phyloP scores from a whole-genome alignment of 2,113 vertebrate genomes.

The Ammodytes dubius region DNA sequence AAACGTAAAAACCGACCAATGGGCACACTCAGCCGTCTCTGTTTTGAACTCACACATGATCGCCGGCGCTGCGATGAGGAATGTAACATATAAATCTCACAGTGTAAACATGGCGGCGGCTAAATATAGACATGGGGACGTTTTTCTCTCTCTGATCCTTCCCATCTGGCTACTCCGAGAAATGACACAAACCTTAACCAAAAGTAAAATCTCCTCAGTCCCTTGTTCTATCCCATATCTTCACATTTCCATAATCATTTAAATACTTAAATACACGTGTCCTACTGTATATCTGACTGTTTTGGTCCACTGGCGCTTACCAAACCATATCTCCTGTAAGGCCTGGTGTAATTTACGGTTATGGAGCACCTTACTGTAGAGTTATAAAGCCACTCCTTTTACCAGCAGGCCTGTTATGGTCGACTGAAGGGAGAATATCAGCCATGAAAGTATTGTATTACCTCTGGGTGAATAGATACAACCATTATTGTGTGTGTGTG shows the following conservation, averaged over 20 bases:
- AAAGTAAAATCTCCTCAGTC: not conserved
- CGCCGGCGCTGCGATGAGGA: constrained; percentile 28
- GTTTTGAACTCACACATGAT: not conserved
- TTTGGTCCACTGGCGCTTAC: constrained; percentile 3
- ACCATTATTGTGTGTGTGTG: constrained; percentile 21
- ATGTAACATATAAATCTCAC: constrained; percentile 49
- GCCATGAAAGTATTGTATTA: constrained; percentile 59
- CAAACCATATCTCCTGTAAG: constrained; percentile 32
- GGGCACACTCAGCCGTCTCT: accelerated
- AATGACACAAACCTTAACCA: not conserved
- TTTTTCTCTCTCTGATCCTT: constrained; percentile 8
- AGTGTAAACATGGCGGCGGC: constrained; percentile 29
- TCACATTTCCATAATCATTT: constrained; percentile 24
- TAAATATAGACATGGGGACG: constrained; percentile 41
- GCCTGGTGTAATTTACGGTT: constrained; percentile 31
- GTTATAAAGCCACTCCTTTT: constrained; percentile 52
- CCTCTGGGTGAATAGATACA: constrained; percentile 30
- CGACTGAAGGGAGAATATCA: constrained; percentile 28
- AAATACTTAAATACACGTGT: not conserved
- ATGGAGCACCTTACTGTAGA: constrained; percentile 42
- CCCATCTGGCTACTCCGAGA: not conserved
- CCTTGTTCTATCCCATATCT: not conserved
- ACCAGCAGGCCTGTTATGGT: constrained; percentile 60
- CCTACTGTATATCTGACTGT: not conserved
- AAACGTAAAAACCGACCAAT: not conserved